These are phyloP conservation scores for Amphibalanus amphitrite DNA, from an alignment of 1,140 invertebrate species.

Conservation along the genomic window DNA sequence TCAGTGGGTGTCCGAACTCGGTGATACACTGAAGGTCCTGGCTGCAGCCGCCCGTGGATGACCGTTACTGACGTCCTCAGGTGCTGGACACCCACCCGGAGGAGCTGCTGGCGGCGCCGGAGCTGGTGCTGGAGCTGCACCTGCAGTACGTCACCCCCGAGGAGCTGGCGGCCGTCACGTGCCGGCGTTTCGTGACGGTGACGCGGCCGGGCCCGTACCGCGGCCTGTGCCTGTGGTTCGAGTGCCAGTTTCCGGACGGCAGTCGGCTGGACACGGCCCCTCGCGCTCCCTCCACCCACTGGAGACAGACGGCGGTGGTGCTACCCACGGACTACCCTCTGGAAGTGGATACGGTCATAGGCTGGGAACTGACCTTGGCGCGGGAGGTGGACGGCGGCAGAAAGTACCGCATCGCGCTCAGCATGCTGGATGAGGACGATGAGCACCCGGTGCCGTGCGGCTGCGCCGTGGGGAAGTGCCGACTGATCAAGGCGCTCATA, in stretches of 20 bases:
- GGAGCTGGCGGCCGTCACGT: slow-evolving; percentile 22
- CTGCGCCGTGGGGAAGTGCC: slow-evolving; percentile 58
- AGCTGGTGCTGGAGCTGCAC: slow-evolving; percentile 24
- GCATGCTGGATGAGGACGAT: slow-evolving; percentile 44
- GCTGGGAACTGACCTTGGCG: slow-evolving; percentile 43
- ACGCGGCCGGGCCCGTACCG: slow-evolving; percentile 43
- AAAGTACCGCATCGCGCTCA: slow-evolving; percentile 47
- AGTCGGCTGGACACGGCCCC: slow-evolving; percentile 52
- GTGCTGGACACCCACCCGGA: neutral
- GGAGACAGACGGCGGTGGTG: slow-evolving; percentile 83
- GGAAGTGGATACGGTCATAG: slow-evolving; percentile 40
- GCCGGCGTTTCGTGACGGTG: slow-evolving; percentile 27
- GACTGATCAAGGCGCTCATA: slow-evolving; percentile 44
- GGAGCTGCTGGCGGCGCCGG: slow-evolving; percentile 29
- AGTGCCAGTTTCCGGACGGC: slow-evolving; percentile 24
- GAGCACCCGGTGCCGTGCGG: slow-evolving; percentile 57
- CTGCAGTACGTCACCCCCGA: slow-evolving; percentile 20
- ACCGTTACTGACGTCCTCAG: no score
- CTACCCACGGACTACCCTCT: slow-evolving; percentile 23
- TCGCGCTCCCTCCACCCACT: slow-evolving; percentile 62
- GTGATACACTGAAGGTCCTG: no score
- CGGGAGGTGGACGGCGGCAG: slow-evolving; percentile 30
- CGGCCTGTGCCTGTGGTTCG: slow-evolving; percentile 41
- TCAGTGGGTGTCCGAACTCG: no score
- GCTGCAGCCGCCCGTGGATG: no score